These are phyloP conservation scores for Acrobasis repandana DNA, from an alignment of 2,888 invertebrate species.

Conservation along the genomic window DNA sequence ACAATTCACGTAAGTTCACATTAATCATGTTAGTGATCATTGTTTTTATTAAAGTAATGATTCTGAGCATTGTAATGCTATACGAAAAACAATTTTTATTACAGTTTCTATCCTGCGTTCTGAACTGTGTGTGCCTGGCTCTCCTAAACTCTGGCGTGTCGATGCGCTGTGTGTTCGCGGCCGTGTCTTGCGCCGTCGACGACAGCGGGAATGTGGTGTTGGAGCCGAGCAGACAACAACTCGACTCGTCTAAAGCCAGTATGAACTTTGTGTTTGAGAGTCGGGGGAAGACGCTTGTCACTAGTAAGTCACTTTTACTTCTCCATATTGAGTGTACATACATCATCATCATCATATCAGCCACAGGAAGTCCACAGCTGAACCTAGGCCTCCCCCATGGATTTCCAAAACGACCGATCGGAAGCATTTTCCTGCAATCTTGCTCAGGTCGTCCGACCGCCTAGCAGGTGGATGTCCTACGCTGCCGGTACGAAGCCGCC, in stretches of 20 bases:
- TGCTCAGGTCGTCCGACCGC: too few species aligned
- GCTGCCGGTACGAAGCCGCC: too few species aligned
- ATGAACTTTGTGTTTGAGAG: constrained; percentile 91
- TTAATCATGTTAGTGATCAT: too few species aligned
- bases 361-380: too few species aligned
- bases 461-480: too few species aligned
- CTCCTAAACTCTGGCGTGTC: constrained; percentile 92
- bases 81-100: constrained; percentile 33
- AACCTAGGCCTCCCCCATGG: too few species aligned
- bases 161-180: constrained; percentile 91
- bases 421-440: too few species aligned
- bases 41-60: too few species aligned
- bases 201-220: constrained; percentile 82
- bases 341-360: too few species aligned
- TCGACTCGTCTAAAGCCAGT: constrained; percentile 81
- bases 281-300: constrained; percentile 56
- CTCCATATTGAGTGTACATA: neutral
- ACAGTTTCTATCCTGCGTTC: constrained; percentile 89
- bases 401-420: too few species aligned
- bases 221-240: constrained; percentile 83
- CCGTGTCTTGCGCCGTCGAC: constrained; percentile 88
- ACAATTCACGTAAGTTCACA: too few species aligned
- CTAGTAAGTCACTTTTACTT: constrained; percentile 45
- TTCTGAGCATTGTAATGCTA: too few species aligned
- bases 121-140: constrained; percentile 93